Evolutionary conservation across 2,797 vertebrate species (phyloP), one percentile per base, ranked within the genome.

Genomic region (Chelon labrosus): DNA sequence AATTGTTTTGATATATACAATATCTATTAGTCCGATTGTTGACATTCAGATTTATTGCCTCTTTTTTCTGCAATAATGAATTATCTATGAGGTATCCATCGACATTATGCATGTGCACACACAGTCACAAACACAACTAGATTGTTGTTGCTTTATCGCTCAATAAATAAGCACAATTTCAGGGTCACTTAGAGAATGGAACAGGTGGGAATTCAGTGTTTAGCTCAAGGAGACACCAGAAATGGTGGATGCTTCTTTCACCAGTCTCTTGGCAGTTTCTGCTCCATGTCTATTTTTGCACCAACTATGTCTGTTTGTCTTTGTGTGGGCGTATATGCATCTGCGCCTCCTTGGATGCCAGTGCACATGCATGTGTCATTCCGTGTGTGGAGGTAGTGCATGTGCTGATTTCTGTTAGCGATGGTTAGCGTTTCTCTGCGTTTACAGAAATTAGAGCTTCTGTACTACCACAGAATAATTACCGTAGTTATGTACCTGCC

Each of bases 401-500:
- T 60, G 52, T 41, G 13, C 61, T 16, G 49, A 46, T 63, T n/a
- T 10, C 55, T 57, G 44, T 66, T 47, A 55, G 55, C 27, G 37
- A 50, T 22, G 31, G 7, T 59, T 35, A 37, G 59, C 65, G 53
- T 79, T 83, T 58, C 20, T 64, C 74, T 39, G 47, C 38, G 6
- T 74, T 56, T 60, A 63, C 66, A 49, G 17, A 68, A 88, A 88
- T 86, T 61, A 89, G 56, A 79, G 75, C 68, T 68, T 70, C 54
- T 69, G 77, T 75, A 67, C 7, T 74, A 75, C 69, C 71, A 9
- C 50, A 54, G 53, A 70, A 66, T 92, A 89, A 92, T 92, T 86
- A 86, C 77, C 79, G 68, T 83, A 71, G 70, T 89, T 89, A 81
- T 80, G 71, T 84, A 90, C 87, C 88, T 91, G 86, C 74, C 84